Conservation (phyloP, 37 sponge, comb jelly and placozoan genomes). For the Aplysina aerophoba region DNA sequence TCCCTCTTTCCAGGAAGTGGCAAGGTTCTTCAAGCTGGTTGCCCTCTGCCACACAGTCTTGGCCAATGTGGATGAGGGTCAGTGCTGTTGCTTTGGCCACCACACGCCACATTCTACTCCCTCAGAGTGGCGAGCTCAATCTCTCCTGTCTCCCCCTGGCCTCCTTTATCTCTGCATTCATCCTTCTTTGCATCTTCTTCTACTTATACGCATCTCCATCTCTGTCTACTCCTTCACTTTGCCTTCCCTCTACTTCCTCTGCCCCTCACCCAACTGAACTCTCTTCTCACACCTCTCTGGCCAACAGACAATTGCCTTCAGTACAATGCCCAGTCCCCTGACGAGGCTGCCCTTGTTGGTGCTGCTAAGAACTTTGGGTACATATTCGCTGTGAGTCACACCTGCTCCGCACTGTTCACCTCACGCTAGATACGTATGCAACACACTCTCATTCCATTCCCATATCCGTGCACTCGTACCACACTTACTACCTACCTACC, state of each 20-base stretch:
- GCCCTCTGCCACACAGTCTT: conserved; percentile 96
- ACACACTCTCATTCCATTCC: neutral
- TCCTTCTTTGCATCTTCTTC: no score
- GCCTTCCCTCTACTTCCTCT: no score
- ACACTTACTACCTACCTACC: neutral
- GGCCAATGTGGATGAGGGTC: conserved; percentile 61
- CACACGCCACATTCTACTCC: no score
- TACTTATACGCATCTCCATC: no score
- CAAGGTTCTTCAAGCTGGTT: conserved; percentile 84
- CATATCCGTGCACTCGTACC: neutral
- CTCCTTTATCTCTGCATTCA: no score
- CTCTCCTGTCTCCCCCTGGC: no score
- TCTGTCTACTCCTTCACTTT: no score
- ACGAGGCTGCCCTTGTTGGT: conserved; percentile 95
- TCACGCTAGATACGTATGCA: no score
- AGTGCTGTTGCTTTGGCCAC: neutral
- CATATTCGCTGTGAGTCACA: conserved; percentile 72
- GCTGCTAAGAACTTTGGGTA: conserved; percentile 97
- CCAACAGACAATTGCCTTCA: conserved; percentile 40
- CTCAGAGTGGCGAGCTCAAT: no score
- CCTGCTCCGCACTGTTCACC: no score
- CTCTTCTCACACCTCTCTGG: no score
- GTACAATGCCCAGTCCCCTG: conserved; percentile 98
- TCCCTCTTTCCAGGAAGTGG: conserved; percentile 39
- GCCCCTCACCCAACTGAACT: no score